Evolutionary conservation across 2,888 invertebrate genomes (phyloP), one percentile per base, ranked within the genome.

Genomic region (Neoitamus cyanurus): DNA sequence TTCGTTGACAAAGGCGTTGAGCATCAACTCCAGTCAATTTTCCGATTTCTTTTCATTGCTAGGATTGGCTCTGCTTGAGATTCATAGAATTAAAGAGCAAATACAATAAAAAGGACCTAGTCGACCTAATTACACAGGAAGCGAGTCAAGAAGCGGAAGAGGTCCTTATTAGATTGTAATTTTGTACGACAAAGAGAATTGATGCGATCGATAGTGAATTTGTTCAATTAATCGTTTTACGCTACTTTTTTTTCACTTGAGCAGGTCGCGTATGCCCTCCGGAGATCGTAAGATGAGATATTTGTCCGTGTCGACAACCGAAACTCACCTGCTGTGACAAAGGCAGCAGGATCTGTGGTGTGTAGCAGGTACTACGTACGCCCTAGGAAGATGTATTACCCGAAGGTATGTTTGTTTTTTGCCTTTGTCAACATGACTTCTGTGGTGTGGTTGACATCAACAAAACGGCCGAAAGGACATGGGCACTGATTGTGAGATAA

Each of bases 301-400:
- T 11, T 70, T 7, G 15, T 20, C 68, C 69, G 37, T 37, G 84
- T 72, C 84, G 84, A 85, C 84, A 85, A 77, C 82, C 30, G 5
- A 69, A 75, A 83, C 84, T 85, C 85, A 85, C 84, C 84, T 85
- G 85, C 84, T 83, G 85, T 82, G 84, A 84, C 82, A 85, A 34
- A 7, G 83, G 42, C 25, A 30, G 13, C 11, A 42, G 46, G 25
- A 48, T n/a, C 30, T 28, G 28, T 5, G 31, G 48, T 28, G 34
- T 9, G 25, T n/a, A n/a, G 25, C 42, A 42, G 46, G 48, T 78
- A 48, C 30, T 5, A 11, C n/a, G 48, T 46, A 11, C n/a, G 48
- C 30, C 42, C 28, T 46, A 28, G 46, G 13, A 78, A 46, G 78
- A 42, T 48, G 28, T 31, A 78, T 30, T 48, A 46, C 46, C 48